Conservation (phyloP, 2,888 invertebrate species). For the Napeogenes inachia region DNA sequence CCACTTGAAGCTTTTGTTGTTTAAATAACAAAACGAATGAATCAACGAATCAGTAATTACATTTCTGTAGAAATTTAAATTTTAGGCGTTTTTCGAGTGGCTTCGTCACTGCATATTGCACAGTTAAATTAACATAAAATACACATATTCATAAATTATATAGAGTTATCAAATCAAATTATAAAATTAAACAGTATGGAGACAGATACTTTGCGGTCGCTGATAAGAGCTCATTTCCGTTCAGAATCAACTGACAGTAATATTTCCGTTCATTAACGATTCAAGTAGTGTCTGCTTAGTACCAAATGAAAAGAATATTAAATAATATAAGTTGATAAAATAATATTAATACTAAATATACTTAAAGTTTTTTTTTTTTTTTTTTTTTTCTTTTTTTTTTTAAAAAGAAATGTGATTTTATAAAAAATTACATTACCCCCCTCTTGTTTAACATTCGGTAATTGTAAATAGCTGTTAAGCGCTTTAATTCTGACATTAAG, state of each 20-base stretch:
- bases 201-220: conserved; percentile 2
- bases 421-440: too few species aligned
- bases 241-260: neutral
- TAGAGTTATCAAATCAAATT: neutral
- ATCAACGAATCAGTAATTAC: conserved; percentile 51
- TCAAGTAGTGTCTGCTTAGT: conserved; percentile 1
- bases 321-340: neutral
- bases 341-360: neutral
- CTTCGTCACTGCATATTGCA: conserved; percentile 22
- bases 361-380: too few species aligned
- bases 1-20: conserved; percentile 61
- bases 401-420: neutral
- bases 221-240: conserved; percentile 5
- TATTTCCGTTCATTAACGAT: conserved; percentile 3
- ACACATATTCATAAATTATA: conserved; percentile 20
- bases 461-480: conserved; percentile 47
- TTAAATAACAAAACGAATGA: conserved; percentile 65
- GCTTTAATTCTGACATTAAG: conserved; percentile 67
- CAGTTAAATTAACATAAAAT: too few species aligned
- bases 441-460: neutral
- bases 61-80: conserved; percentile 42
- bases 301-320: neutral
- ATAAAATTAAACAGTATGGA: neutral
- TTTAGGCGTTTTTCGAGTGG: conserved; percentile 36
- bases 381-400: too few species aligned